Conservation (phyloP, 1,140 invertebrate genomes). For the Panulirus ornatus region DNA sequence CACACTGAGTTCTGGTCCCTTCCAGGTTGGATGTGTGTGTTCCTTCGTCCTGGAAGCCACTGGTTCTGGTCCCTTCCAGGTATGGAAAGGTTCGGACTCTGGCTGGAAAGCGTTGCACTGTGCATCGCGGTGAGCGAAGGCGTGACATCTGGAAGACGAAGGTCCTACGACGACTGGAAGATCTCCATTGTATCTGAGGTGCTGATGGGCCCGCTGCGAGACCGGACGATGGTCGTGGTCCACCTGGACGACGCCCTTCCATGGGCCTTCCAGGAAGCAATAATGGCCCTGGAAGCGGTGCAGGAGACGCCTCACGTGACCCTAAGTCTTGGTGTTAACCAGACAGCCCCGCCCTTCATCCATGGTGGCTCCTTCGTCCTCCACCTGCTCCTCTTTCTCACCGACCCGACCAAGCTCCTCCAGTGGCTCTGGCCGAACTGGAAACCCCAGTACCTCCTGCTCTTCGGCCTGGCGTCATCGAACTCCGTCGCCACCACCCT, state of each 20-base stretch:
- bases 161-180: no score
- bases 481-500: neutral
- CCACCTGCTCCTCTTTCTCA: conserved; percentile 41
- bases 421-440: conserved; percentile 25
- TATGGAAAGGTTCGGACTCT: no score
- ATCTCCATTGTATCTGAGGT: conserved; percentile 19
- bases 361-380: neutral
- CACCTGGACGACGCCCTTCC: conserved; percentile 32
- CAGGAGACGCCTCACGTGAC: conserved; percentile 8
- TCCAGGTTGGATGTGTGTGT: no score
- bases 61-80: no score
- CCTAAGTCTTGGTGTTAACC: neutral
- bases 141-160: no score
- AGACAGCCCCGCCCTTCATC: neutral
- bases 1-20: no score
- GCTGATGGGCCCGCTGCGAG: conserved; percentile 13
- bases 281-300: neutral
- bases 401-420: conserved; percentile 8
- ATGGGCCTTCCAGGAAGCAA: neutral
- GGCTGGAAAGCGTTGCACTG: no score
- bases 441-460: conserved; percentile 40
- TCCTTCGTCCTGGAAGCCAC: no score
- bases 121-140: no score
- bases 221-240: neutral
- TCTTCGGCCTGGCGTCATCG: conserved; percentile 8